phyloP scores from a whole-genome alignment of 2,888 invertebrate genomes.

The Bellardia pandia region DNA sequence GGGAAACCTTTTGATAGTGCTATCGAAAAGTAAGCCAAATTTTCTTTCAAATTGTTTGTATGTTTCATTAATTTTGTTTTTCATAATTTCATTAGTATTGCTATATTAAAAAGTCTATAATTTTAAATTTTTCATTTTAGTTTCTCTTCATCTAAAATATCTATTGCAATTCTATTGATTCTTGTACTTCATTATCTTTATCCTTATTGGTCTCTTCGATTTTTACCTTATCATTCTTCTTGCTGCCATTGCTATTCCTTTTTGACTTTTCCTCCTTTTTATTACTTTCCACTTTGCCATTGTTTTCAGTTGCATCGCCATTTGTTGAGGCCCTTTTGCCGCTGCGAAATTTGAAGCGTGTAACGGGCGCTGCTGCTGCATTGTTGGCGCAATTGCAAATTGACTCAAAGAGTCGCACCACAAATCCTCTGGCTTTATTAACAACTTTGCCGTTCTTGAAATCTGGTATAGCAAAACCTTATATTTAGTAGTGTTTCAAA shows the following conservation, averaged over 20 bases:
- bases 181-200: slow-evolving; percentile 67
- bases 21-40: slow-evolving; percentile 30
- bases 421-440: slow-evolving; percentile 86
- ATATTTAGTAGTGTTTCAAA: slow-evolving; percentile 60
- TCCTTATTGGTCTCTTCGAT: slow-evolving; percentile 68
- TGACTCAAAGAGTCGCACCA: slow-evolving; percentile 87
- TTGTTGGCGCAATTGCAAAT: slow-evolving; percentile 88
- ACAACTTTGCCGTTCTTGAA: slow-evolving; percentile 86
- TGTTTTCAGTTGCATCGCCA: slow-evolving; percentile 55
- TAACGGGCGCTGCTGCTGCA: slow-evolving; percentile 85
- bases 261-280: slow-evolving; percentile 66
- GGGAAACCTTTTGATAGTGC: slow-evolving; percentile 63
- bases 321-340: slow-evolving; percentile 78
- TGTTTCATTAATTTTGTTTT: slow-evolving; percentile 10
- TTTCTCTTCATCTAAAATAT: not conserved
- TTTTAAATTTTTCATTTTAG: slow-evolving; percentile 25
- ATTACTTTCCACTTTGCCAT: slow-evolving; percentile 52
- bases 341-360: slow-evolving; percentile 80
- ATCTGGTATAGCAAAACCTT: slow-evolving; percentile 83
- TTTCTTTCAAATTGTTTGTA: not conserved
- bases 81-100: slow-evolving; percentile 46
- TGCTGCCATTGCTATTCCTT: slow-evolving; percentile 53
- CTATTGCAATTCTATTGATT: slow-evolving; percentile 68
- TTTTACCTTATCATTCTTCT: slow-evolving; percentile 64
- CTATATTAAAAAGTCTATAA: slow-evolving; percentile 52